Base-by-base conservation (phyloP, 1,140 invertebrate genomes). In the Drosophila ambigua region DNA sequence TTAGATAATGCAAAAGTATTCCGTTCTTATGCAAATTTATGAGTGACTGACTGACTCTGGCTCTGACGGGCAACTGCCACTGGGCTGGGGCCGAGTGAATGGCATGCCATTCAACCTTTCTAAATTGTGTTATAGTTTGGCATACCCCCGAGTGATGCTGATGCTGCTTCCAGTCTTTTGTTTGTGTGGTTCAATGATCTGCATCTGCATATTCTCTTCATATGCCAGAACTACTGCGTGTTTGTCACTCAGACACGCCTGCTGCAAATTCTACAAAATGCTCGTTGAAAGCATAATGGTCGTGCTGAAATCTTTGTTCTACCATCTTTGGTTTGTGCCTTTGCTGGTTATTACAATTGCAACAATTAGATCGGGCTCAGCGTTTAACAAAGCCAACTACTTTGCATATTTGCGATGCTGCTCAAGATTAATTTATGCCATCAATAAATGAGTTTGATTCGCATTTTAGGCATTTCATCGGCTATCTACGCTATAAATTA, bases 101-200 rank as follows among this genome's bases (percentile, higher is more conserved):
- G 82, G 82, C 83, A 68, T 78, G 81, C 82, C 73, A 81, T 81
- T 82, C 71, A 87, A 83, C 83, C 79, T 87, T 88, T 87, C 79
- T 85, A 87, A 87, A 72, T 68, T 75, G 84, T 79, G 67, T 72
- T 84, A 85, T 26, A 77, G 78, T 81, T 84, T 81, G 72, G 67
- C 66, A 63, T 80, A 54, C 52, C 35, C 35, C 23, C 24, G 51
- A 7, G 13, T 54, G 45, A 67, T 59, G 74, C 71, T 48, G 58
- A 59, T 78, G 20, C 20, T 20, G 50, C 48, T 45, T 73, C 51
- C 75, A 76, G 76, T 79, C 62, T 60, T 79, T 72, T 50, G 53
- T 64, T 78, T 55, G 5, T 41, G 41, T 46, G 48, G 81, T 85
- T 84, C 81, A 80, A 77, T 77, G 81, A 60, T 84, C 81, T 66